Conservation (phyloP, 1,140 invertebrate genomes). For the Ceratosolen fusciceps region DNA sequence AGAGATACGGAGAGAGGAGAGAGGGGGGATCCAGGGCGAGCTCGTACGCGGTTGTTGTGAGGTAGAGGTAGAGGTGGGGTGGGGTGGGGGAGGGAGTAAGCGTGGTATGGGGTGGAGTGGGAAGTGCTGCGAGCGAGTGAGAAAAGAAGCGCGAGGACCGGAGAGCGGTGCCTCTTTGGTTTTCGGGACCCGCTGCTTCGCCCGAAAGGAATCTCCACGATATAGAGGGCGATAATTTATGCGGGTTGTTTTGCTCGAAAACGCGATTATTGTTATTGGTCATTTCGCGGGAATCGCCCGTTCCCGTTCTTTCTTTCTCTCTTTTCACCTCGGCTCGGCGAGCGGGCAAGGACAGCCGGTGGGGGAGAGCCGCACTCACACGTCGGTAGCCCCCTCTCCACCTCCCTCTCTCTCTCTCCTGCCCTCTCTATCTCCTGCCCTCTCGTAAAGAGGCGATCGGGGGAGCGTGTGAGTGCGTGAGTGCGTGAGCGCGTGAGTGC, state of each 20-base stretch:
- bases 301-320: neutral
- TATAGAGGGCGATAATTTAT: constrained; percentile 47
- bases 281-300: constrained; percentile 30
- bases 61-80: neutral
- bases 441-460: neutral
- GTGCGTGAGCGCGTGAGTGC: constrained; percentile 45
- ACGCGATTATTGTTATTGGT: constrained; percentile 49
- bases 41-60: no score
- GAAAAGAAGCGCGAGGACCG: constrained; percentile 21
- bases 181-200: neutral
- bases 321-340: neutral
- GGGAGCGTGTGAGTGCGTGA: constrained; percentile 40
- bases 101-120: constrained; percentile 37
- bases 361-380: neutral
- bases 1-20: neutral
- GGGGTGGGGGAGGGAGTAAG: neutral
- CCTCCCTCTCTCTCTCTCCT: no score
- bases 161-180: constrained; percentile 33
- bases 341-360: constrained; percentile 1
- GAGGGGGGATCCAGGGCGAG: no score
- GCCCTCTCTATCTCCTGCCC: no score
- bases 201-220: constrained; percentile 37
- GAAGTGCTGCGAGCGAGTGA: constrained; percentile 32
- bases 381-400: no score
- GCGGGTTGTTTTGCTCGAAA: constrained; percentile 46